Percentiles rank a stretch among this genome's conserved stretches.
Evolutionary conservation across 2,113 vertebrate species (phyloP).

Genomic region (Hiodon alosoides): DNA sequence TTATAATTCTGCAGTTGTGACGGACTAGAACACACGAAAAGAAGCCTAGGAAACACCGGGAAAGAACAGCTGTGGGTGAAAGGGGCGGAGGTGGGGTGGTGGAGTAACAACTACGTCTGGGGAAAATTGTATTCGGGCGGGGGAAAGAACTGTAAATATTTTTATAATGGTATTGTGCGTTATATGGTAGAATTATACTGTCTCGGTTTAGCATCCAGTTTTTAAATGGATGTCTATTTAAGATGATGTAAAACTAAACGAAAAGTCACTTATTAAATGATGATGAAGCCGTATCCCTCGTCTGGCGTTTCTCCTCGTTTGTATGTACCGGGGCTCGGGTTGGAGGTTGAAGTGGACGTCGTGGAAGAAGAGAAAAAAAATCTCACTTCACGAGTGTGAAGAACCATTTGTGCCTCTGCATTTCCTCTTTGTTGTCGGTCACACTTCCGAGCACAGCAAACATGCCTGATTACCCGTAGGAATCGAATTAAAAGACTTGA

Average conservation of each 20-base stretch:
- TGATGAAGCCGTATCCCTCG: neutral
- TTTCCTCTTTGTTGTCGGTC: constrained; percentile 37
- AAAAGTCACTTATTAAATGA: constrained; percentile 32
- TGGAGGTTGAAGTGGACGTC: no score
- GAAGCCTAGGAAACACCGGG: no score
- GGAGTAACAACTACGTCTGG: neutral
- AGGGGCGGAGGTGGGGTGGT: neutral
- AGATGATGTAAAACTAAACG: constrained; percentile 38
- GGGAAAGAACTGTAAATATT: constrained; percentile 37
- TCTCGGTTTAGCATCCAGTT: constrained; percentile 31
- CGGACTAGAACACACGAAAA: no score
- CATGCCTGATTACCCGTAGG: constrained; percentile 66
- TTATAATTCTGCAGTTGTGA: no score
- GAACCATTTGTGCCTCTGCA: constrained; percentile 13
- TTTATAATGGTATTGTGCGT: constrained; percentile 35
- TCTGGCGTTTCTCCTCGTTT: constrained; percentile 9
- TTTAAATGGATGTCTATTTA: constrained; percentile 43
- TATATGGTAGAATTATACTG: constrained; percentile 39
- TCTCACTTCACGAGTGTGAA: neutral
- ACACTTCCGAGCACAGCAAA: constrained; percentile 50
- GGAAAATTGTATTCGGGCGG: neutral
- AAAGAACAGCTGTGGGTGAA: neutral
- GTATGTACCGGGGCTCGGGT: neutral
- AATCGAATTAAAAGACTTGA: constrained; percentile 58
- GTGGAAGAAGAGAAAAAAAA: no score